phyloP scores from a whole-genome alignment of 2,113 vertebrate species.

The Erpornis zantholeuca region DNA sequence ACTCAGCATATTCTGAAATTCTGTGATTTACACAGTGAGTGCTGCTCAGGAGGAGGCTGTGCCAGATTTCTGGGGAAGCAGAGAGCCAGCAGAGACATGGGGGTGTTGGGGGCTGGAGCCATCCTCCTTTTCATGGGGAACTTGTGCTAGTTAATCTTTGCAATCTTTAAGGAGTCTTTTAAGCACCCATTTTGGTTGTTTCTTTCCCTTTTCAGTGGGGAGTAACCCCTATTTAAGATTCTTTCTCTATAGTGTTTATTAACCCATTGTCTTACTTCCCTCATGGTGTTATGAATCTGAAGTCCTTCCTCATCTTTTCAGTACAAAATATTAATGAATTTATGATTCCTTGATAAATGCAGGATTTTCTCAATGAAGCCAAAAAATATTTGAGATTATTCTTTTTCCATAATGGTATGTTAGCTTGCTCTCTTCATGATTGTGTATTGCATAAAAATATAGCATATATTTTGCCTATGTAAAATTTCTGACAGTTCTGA shows the following conservation, averaged over 20 bases:
- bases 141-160: not conserved
- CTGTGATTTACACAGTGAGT: not conserved
- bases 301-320: not conserved
- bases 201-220: not conserved
- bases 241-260: not conserved
- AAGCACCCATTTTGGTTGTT: not conserved
- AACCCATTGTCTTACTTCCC: not conserved
- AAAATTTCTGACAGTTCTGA: not conserved
- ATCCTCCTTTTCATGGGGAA: not conserved
- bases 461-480: not conserved
- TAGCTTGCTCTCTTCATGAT: not conserved
- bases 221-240: not conserved
- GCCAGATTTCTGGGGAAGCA: not conserved
- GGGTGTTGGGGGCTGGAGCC: accelerated
- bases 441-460: not conserved
- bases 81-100: not conserved
- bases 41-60: not conserved
- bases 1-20: not conserved
- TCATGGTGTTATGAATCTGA: not conserved
- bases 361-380: not conserved
- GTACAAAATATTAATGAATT: not conserved
- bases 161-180: not conserved
- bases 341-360: not conserved
- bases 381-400: not conserved
- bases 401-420: not conserved